Evolutionary conservation across 2,797 vertebrate genomes (phyloP), one percentile per base, ranked within the genome.

Genomic region (Lacerta bilineata): DNA sequence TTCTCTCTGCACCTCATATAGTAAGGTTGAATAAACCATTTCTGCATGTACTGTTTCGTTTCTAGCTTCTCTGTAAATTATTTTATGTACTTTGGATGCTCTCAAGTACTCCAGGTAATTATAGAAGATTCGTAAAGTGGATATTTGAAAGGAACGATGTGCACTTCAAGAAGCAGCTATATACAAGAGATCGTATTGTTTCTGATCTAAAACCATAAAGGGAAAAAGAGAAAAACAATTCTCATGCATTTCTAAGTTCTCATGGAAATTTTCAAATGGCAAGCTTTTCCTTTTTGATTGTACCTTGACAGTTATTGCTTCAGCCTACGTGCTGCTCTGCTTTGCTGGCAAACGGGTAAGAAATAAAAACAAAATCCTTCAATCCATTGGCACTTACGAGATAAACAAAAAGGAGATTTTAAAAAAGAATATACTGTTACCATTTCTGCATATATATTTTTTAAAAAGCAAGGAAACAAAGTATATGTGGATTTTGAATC

Each of bases 271-370:
- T 90, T 92, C 86, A 81, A 87, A 87, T 85, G 87, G 69, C 0
- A 0, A 90, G 84, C 83, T 72, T 85, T 50, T 89, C 84, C 75
- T 13, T 88, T 93, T 90, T 76, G 91, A 85, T 88, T 87, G 11
- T 91, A 43, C 68, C 90, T 88, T 64, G 83, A 94, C 87, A 71
- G 90, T 68, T 87, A 29, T 74, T 46, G 8, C 88, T 90, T 92
- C 27, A 75, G 3, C 69, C 41, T 89, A 10, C 11, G 2, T 20
- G 20, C 75, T 80, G 41, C 20, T 55, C 74, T 39, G 55, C 80
- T 41, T 36, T 41, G 33, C 27, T 87, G 90, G 84, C 80, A 90
- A 77, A 92, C 43, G 36, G 68, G 77, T 59, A 91, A 85, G 80
- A 59, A 94, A 33, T 5, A 15, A 86, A 74, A 75, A 84, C 2